Conservation (phyloP, 2,888 invertebrate genomes). For the Nemoura dubitans region DNA sequence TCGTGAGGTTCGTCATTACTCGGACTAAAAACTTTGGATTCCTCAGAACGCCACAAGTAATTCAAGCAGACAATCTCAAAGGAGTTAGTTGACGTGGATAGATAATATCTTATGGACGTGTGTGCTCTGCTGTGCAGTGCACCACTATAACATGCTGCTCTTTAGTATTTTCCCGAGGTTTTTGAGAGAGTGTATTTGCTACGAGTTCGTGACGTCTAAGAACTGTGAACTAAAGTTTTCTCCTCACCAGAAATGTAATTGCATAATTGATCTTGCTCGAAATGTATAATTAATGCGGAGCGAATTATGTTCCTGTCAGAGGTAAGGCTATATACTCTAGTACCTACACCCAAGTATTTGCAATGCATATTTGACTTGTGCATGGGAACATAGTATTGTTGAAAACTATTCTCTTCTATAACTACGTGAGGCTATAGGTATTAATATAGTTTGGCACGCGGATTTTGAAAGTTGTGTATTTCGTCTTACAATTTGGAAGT, state of each 20-base stretch:
- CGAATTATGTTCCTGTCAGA: constrained; percentile 4
- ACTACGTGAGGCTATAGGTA: neutral
- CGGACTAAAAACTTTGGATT: constrained; percentile 7
- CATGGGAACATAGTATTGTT: neutral
- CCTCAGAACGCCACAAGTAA: neutral
- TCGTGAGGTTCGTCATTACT: neutral
- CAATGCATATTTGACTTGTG: neutral
- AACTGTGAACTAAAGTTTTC: constrained; percentile 12
- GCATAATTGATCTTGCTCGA: neutral
- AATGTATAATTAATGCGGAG: neutral
- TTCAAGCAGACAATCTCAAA: constrained; percentile 12
- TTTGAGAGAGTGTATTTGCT: neutral
- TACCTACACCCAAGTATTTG: too few relatives aligned
- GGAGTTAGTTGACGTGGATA: neutral
- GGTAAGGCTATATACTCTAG: neutral
- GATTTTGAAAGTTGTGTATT: neutral
- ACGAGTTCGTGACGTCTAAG: neutral
- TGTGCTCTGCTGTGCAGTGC: neutral
- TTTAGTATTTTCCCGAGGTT: neutral
- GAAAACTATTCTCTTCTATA: neutral
- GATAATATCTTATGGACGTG: constrained; percentile 12
- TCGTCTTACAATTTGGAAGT: neutral
- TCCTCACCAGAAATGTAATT: neutral
- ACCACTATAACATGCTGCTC: neutral
- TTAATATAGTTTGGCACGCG: neutral